phyloP scores from a whole-genome alignment of 2,888 invertebrate species.

The Chymomyza fuscimana region DNA sequence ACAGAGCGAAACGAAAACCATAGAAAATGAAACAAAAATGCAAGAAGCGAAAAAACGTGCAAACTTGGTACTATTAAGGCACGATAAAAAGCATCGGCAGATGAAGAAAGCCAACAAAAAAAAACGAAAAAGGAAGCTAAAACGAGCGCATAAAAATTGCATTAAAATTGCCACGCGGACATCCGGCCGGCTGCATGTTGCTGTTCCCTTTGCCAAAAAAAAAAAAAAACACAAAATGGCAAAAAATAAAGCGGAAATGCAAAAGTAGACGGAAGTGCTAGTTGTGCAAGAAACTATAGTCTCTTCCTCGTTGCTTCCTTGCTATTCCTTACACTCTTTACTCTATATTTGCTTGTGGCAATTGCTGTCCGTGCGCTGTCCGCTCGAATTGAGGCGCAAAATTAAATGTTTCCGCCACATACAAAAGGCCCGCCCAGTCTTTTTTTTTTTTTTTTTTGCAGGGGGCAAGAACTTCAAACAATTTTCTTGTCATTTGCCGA shows the following conservation, averaged over 20 bases:
- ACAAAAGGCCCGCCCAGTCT: slow-evolving; percentile 12
- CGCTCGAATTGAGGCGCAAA: slow-evolving; percentile 38
- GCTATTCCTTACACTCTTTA: not conserved
- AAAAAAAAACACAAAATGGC: not conserved
- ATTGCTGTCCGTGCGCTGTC: not conserved
- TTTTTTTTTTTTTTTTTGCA: not conserved
- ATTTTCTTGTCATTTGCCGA: slow-evolving; percentile 62
- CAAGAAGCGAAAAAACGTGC: slow-evolving; percentile 31
- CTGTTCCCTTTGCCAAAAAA: not conserved
- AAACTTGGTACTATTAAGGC: slow-evolving; percentile 21
- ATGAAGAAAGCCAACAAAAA: slow-evolving; percentile 47
- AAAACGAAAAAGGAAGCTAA: not conserved
- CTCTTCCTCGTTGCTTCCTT: not conserved
- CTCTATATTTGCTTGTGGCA: slow-evolving; percentile 32
- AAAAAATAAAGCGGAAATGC: slow-evolving; percentile 55
- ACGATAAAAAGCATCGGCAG: slow-evolving; percentile 33
- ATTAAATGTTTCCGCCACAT: slow-evolving; percentile 62
- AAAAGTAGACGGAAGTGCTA: slow-evolving; percentile 71
- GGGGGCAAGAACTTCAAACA: slow-evolving; percentile 25
- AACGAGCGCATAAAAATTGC: slow-evolving; percentile 73
- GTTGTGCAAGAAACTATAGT: slow-evolving; percentile 57
- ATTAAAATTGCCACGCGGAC: slow-evolving; percentile 72
- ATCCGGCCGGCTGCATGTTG: slow-evolving; percentile 59
- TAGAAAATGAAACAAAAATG: slow-evolving; percentile 27
- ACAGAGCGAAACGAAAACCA: slow-evolving; percentile 4